These are phyloP conservation scores for Petromus typicus DNA, from an alignment of 2,113 vertebrate species.

Conservation along the genomic window DNA sequence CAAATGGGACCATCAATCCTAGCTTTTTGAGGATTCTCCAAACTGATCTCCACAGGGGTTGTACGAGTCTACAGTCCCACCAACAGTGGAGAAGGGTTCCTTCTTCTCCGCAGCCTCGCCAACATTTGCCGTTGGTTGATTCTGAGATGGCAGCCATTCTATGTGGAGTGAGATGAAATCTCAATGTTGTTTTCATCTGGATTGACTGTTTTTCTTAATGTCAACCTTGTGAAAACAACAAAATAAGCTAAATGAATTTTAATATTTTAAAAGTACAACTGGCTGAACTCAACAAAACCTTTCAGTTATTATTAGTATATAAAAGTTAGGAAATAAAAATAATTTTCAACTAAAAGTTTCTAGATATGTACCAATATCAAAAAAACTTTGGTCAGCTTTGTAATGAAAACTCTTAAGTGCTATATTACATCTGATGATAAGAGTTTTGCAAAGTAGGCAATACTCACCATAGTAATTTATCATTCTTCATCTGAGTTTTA, in stretches of 20 bases:
- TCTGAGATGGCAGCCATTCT: no score
- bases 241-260: background rate
- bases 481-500: background rate
- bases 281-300: background rate
- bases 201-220: background rate
- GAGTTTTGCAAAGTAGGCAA: background rate
- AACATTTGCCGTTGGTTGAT: no score
- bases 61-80: no score
- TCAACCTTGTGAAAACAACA: background rate
- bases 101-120: no score
- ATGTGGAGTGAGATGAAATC: no score
- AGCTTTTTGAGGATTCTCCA: no score
- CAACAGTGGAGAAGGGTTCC: no score
- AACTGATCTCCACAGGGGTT: no score
- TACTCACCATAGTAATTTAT: background rate
- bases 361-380: background rate
- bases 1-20: no score
- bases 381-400: background rate
- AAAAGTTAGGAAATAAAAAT: background rate
- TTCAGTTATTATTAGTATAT: background rate
- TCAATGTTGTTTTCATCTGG: no score
- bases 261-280: background rate
- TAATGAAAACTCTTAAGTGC: background rate
- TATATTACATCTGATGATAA: background rate
- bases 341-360: background rate